Percentiles rank a stretch among this genome's conserved stretches.
phyloP scores from a whole-genome alignment of 2,888 invertebrate genomes.

The Hetaerina titia region DNA sequence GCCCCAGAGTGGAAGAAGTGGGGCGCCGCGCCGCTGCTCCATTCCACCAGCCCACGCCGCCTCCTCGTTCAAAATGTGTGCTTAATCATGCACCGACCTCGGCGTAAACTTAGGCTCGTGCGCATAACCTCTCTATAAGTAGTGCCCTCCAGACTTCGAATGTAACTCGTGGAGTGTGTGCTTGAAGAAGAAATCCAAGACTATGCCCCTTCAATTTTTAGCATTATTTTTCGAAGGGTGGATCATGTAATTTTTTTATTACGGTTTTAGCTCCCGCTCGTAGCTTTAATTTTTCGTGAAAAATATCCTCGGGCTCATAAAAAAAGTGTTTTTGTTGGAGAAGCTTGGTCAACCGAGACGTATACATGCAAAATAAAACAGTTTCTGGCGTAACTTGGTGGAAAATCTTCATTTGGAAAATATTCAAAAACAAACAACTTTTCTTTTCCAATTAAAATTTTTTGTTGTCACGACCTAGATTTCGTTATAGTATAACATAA shows the following conservation, averaged over 20 bases:
- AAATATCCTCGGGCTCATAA: no score
- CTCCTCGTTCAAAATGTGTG: slow-evolving; percentile 4
- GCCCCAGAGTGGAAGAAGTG: neutral
- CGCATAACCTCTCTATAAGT: neutral
- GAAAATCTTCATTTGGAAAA: no score
- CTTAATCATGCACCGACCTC: slow-evolving; percentile 16
- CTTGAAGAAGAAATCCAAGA: neutral
- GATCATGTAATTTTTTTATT: neutral
- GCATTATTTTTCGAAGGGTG: neutral
- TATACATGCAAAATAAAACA: no score
- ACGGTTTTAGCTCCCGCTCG: neutral
- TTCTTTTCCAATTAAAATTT: no score
- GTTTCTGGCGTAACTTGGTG: no score
- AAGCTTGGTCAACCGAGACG: no score
- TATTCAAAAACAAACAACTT: no score
- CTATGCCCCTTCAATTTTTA: neutral
- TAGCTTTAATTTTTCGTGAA: neutral
- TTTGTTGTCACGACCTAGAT: no score
- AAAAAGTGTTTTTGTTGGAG: no score
- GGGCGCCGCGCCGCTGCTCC: neutral
- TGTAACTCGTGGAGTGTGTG: neutral
- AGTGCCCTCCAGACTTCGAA: neutral
- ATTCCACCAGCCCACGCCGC: neutral
- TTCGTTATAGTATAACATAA: no score
- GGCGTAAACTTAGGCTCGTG: neutral